These are phyloP conservation scores for Podarcis siculus DNA, from an alignment of 2,797 vertebrate species.

Conservation along the genomic window DNA sequence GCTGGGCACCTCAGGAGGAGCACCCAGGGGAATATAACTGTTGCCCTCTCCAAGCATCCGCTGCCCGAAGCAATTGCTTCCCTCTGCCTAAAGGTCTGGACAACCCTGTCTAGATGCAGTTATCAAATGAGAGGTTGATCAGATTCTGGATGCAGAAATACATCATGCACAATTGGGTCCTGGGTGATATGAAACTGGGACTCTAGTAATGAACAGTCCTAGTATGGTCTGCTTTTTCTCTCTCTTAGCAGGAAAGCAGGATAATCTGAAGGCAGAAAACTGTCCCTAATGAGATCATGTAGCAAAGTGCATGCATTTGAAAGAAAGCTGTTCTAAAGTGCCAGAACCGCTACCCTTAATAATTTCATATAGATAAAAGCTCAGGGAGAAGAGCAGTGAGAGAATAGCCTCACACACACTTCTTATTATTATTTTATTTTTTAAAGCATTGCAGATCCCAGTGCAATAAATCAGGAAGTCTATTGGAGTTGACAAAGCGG, in stretches of 20 bases:
- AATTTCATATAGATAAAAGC: not conserved
- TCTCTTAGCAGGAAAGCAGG: not conserved
- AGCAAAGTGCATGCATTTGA: constrained; percentile 17
- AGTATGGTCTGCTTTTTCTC: not conserved
- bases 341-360: constrained; percentile 21
- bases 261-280: constrained; percentile 10
- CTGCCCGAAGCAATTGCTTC: too few species aligned
- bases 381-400: not conserved
- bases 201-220: not conserved
- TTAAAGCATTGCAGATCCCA: not conserved
- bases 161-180: not conserved
- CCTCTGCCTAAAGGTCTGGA: too few species aligned
- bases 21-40: too few species aligned
- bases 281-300: not conserved
- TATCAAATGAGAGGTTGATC: not conserved
- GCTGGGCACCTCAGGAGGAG: too few species aligned
- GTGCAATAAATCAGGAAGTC: not conserved
- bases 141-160: not conserved
- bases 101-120: too few species aligned
- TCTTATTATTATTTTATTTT: not conserved
- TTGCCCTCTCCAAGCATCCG: too few species aligned
- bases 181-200: constrained; percentile 28
- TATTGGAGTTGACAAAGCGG: constrained; percentile 3
- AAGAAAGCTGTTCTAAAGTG: constrained; percentile 13
- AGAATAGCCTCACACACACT: not conserved